These are phyloP conservation scores for Gryllus longicercus DNA, from an alignment of 2,888 invertebrate genomes.

Conservation along the genomic window DNA sequence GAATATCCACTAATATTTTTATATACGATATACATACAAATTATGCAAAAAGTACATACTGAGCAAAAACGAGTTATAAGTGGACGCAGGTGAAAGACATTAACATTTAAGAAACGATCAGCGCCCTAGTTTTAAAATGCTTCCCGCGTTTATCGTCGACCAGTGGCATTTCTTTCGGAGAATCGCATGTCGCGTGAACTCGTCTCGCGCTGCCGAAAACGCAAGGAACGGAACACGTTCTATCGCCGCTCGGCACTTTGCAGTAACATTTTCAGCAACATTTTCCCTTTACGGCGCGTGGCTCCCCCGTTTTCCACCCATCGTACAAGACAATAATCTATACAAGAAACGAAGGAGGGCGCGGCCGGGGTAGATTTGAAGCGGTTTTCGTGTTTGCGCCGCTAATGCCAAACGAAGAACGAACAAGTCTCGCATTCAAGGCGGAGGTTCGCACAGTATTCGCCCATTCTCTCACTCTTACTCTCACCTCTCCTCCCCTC, in stretches of 20 bases:
- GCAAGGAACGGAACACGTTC: background rate
- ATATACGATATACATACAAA: no score
- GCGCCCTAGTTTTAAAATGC: no score
- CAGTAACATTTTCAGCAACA: conserved; percentile 17
- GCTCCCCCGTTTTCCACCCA: background rate
- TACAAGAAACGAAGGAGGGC: background rate
- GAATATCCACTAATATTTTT: no score
- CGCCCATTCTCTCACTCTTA: background rate
- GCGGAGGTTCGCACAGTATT: background rate
- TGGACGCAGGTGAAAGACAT: no score
- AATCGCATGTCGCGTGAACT: no score
- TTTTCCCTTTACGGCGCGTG: background rate
- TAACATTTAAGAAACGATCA: no score
- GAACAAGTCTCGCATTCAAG: background rate
- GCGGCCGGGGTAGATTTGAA: background rate
- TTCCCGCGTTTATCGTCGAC: no score
- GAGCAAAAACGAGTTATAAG: no score
- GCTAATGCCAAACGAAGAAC: background rate
- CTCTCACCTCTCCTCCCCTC: background rate
- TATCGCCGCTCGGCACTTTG: background rate
- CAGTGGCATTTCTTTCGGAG: no score
- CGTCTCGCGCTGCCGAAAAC: background rate
- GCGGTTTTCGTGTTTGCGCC: conserved; percentile 17
- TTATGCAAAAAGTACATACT: no score
- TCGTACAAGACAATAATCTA: background rate